A percentile compares a stretch with the other conserved stretches of the same genome.
Conservation (phyloP, 2,888 invertebrate species). For the Lycocerus yunnanus region DNA sequence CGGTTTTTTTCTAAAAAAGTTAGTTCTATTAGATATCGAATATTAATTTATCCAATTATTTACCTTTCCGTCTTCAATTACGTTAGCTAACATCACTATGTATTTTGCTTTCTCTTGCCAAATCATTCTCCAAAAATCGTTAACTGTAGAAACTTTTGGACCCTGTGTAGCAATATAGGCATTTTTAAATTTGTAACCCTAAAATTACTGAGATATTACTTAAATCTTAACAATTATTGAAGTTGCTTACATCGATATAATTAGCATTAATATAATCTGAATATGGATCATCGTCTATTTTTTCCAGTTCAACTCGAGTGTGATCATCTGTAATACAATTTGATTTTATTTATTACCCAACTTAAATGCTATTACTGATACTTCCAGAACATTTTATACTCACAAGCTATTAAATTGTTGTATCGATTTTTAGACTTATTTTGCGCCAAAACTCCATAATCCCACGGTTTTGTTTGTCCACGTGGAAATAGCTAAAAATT, state of each 20-base stretch:
- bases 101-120: slow-evolving; percentile 58
- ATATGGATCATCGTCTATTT: slow-evolving; percentile 48
- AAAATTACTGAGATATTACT: neutral
- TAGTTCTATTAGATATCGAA: slow-evolving; percentile 12
- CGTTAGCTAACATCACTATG: slow-evolving; percentile 59
- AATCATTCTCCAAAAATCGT: slow-evolving; percentile 54
- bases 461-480: slow-evolving; percentile 52
- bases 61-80: slow-evolving; percentile 50
- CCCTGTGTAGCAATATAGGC: slow-evolving; percentile 54
- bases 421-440: slow-evolving; percentile 58
- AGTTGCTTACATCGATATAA: slow-evolving; percentile 54
- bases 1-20: slow-evolving; percentile 58
- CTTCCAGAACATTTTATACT: slow-evolving; percentile 34
- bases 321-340: slow-evolving; percentile 54
- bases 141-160: slow-evolving; percentile 47
- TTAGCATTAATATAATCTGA: slow-evolving; percentile 63
- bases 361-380: neutral
- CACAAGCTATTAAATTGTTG: slow-evolving; percentile 56
- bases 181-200: slow-evolving; percentile 44
- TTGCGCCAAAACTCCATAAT: slow-evolving; percentile 49
- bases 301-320: slow-evolving; percentile 55
- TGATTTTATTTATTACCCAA: neutral
- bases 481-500: slow-evolving; percentile 50
- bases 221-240: neutral
- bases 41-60: slow-evolving; percentile 53